Conservation (phyloP, 1,140 invertebrate genomes). For the Episyrphus balteatus region DNA sequence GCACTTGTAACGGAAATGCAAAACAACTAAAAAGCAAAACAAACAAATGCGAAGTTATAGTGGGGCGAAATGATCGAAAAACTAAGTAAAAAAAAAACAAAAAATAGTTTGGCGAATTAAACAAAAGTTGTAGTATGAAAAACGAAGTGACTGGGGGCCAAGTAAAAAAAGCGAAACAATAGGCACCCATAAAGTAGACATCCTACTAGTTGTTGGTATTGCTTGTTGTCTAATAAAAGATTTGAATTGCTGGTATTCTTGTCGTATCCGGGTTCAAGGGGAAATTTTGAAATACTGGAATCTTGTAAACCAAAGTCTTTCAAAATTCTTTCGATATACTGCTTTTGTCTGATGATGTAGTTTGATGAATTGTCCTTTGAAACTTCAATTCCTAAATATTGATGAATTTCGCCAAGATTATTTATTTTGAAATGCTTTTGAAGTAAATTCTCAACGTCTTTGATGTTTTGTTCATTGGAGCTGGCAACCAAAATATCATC, state of each 20-base stretch:
- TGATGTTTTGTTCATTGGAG: neutral
- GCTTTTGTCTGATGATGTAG: neutral
- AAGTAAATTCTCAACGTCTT: neutral
- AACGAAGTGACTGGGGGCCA: no score
- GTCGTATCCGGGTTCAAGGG: neutral
- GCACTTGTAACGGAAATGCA: no score
- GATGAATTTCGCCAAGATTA: no score
- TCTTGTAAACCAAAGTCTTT: neutral
- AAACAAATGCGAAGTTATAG: no score
- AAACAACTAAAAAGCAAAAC: no score
- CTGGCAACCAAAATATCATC: conserved; percentile 1
- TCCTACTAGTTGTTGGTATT: neutral
- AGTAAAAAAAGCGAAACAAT: no score
- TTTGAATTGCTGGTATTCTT: neutral
- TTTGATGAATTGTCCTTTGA: no score
- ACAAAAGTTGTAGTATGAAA: no score
- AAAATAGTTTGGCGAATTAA: no score
- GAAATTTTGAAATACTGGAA: neutral
- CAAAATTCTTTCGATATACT: neutral
- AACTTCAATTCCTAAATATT: no score
- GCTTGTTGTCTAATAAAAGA: neutral
- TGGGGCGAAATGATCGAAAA: no score
- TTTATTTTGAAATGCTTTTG: neutral
- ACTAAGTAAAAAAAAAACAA: no score
- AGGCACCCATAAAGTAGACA: neutral